Base-by-base conservation (phyloP, 2,888 invertebrate genomes). In the Perizoma affinitatum region DNA sequence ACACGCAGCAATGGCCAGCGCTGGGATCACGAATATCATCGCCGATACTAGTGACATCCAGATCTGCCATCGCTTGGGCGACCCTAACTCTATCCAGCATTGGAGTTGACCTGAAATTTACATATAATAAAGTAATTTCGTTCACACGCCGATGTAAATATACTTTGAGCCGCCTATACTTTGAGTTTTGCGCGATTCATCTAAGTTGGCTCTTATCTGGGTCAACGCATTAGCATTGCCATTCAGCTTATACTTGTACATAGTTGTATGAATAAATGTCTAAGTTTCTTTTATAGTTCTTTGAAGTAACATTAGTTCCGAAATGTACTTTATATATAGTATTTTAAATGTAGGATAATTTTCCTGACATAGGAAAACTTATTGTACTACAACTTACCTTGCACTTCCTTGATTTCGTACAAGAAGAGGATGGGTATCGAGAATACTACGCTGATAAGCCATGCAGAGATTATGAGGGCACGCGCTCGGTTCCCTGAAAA, bases 21-120 rank as follows among this genome's bases (percentile, higher is more conserved):
- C 96, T 0, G 98, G 98, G 35, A 97, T 90, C 54, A 97, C 95
- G 86, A 98, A 98, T 42, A 98, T 94, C 65, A 96, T 94, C 41
- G 96, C 88, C 1, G 97, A 95, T 5, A 98, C 96, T 34, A 96
- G 80, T 0, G 96, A 96, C 96, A 98, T 96, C 93, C 98, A 98
- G 57, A 98, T 93, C 86, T 96, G 96, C 98, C 98, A 98, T 55
- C 96, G 94, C 81, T 94, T 93, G 0, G 95, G 94, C 0, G 94
- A 93, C 0, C 95, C 95, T 58, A 98, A 87, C 46, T 97, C 97
- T 74, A 98, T 97, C 97, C 97, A 98, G 84, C 98, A 98, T 84
- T 98, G 98, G 0, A 94, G 90, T 79, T 94, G 93, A 4, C 94
- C 95, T 95, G 83, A 34, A 63, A 58, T 34, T 22, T 7, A 40